Base-by-base conservation (phyloP, 2,888 invertebrate genomes). In the Galeruca laticollis region DNA sequence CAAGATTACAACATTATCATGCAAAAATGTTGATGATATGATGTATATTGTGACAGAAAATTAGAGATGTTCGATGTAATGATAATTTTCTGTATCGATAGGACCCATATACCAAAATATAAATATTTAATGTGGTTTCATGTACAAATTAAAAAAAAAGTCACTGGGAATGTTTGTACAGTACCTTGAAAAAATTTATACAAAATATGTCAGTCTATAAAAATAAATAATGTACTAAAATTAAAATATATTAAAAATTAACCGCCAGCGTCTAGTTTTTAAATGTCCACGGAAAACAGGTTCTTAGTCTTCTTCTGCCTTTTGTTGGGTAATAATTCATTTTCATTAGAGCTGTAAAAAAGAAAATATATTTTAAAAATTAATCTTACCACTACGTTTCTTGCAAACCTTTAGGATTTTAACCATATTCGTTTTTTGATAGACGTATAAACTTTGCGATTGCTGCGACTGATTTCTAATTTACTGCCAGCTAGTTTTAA, bases 341-440 rank as follows among this genome's bases (percentile, higher is more conserved):
- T 21, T 21, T 31, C 43, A 21, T 37, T 21, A 21, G 11, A 11
- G 18, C 60, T 60, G 60, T 11, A 60, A 60, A n/a, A n/a, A 60
- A 31, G 9, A 33, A 26, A 26, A 2, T 47, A 18, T n/a, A 8
- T 15, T 60, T 60, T 26, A 26, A 60, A 60, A 18, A 47, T 60
- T 43, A 60, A 47, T 26, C 31, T 20, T 26, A 9, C 9, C 0
- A 31, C n/a, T n/a, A 18, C 6, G 9, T 31, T 8, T 10, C 6
- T 15, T 20, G 26, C 60, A 31, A 60, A 60, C 60, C 60, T 60
- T 31, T 31, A 31, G 2, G 56, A 63, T 47, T 35, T 57, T 18
- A 62, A 62, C 57, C 62, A 68, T 40, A 26, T 13, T 10, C 59
- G 47, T 57, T 62, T 68, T 57, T 57, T 62, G 47, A 51, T 40